phyloP scores from a whole-genome alignment of 2,888 invertebrate genomes.

The Noctua fimbriata region DNA sequence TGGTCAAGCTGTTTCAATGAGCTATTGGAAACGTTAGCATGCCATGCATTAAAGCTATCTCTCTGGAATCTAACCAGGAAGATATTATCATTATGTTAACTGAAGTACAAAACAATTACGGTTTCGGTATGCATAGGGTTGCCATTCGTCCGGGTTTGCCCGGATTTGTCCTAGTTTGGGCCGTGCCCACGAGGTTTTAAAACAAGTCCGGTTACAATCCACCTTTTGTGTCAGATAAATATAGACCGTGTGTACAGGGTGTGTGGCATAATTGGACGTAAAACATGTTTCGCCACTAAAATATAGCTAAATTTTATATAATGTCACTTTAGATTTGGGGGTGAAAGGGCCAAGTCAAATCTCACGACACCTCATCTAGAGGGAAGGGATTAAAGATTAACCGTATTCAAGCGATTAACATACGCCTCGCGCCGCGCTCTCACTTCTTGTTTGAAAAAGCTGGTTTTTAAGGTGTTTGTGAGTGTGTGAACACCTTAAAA shows the following conservation, averaged over 20 bases:
- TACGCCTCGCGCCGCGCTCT: no score
- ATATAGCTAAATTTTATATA: not conserved
- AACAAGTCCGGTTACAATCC: not conserved
- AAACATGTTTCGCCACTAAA: not conserved
- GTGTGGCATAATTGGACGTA: no score
- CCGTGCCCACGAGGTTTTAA: no score
- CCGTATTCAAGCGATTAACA: no score
- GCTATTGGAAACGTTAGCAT: slow-evolving; percentile 1
- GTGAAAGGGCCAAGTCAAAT: no score
- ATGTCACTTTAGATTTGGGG: no score
- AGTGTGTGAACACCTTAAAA: no score
- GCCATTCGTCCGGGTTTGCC: not conserved
- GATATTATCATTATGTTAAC: not conserved
- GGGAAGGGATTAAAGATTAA: no score
- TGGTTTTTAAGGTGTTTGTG: no score
- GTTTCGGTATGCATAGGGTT: not conserved
- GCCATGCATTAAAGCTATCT: not conserved
- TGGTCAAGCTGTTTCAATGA: not conserved
- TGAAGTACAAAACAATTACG: not conserved
- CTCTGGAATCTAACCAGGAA: not conserved
- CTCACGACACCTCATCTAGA: no score
- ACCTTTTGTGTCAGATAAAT: not conserved
- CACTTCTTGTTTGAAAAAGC: no score
- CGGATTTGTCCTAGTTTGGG: not conserved
- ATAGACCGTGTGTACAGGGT: not conserved